Evolutionary conservation across 2,113 vertebrate species (phyloP), one percentile per base, ranked within the genome.

Genomic region (Ceuthmochares aereus): DNA sequence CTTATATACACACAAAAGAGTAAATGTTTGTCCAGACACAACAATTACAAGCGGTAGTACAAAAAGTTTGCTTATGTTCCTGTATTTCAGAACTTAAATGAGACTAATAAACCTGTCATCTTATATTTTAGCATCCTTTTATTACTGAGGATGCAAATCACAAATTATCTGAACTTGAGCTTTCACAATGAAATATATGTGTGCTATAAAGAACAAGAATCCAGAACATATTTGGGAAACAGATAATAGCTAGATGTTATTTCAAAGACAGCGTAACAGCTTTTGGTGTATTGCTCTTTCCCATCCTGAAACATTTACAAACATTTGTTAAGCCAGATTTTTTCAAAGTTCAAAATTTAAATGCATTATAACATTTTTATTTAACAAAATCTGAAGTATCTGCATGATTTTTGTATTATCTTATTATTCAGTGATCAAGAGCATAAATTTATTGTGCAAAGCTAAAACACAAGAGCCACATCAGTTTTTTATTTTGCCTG

Each of bases 81-180:
- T 86, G 49, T 62, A 75, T 79, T 90, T 95, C 78, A 96, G 90
- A 84, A 89, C 34, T 95, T 51, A 89, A 93, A 85, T 45, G 69
- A 63, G 55, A 67, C 30, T 60, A 78, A 88, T 64, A 88, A 93
- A 88, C 26, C 23, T 66, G 60, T 16, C 23, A 3, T 34, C 27
- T 91, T 52, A 6, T 6, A 73, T 23, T 95, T 91, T 32, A 70
- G 63, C 78, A 83, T 83, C 72, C 68, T 77, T 84, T 90, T 88
- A 67, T 86, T 86, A 82, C 15, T 59, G 75, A 88, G 52, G 68
- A 87, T 78, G 75, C 76, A 94, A 86, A 92, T 91, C 78, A 73
- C 74, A 69, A 69, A 22, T 77, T 73, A 74, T 22, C 72, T 93
- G 62, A 72, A 55, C 32, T 62, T 32, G 26, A 70, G 51, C 34